Evolutionary conservation across 2,113 vertebrate genomes (phyloP).

Genomic region (Sapayoa aenigma): DNA sequence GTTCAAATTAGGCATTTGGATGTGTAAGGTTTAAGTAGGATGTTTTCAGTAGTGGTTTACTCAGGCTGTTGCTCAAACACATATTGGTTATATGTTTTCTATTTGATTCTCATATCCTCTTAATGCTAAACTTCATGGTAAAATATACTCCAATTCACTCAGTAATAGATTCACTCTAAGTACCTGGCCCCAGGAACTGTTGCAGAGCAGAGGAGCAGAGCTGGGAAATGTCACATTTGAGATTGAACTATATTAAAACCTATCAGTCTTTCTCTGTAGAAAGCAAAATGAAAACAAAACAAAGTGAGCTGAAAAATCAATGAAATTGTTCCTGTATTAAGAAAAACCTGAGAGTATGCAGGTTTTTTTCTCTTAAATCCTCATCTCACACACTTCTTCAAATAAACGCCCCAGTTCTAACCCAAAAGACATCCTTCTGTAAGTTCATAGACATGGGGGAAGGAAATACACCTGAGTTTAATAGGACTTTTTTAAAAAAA

Average conservation of each 20-base stretch:
- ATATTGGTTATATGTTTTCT: background rate
- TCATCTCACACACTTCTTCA: background rate
- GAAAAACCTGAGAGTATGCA: background rate
- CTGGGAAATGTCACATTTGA: background rate
- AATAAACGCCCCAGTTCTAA: background rate
- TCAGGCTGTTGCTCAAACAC: background rate
- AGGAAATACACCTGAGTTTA: background rate
- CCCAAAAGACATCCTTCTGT: background rate
- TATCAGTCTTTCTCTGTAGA: background rate
- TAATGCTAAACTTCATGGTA: background rate
- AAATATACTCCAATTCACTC: background rate
- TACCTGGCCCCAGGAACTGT: background rate
- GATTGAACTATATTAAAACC: background rate
- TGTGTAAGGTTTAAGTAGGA: background rate
- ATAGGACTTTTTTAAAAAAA: background rate
- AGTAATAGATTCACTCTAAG: background rate
- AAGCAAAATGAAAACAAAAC: background rate
- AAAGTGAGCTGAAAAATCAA: conserved; percentile 15
- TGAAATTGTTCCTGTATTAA: background rate
- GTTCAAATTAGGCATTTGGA: background rate
- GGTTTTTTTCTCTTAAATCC: background rate
- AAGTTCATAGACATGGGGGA: background rate
- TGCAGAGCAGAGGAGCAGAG: background rate
- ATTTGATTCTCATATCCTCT: background rate
- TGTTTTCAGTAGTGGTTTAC: background rate